These are phyloP conservation scores for Malacoraja senta DNA, from an alignment of 2,797 vertebrate species.

Conservation along the genomic window DNA sequence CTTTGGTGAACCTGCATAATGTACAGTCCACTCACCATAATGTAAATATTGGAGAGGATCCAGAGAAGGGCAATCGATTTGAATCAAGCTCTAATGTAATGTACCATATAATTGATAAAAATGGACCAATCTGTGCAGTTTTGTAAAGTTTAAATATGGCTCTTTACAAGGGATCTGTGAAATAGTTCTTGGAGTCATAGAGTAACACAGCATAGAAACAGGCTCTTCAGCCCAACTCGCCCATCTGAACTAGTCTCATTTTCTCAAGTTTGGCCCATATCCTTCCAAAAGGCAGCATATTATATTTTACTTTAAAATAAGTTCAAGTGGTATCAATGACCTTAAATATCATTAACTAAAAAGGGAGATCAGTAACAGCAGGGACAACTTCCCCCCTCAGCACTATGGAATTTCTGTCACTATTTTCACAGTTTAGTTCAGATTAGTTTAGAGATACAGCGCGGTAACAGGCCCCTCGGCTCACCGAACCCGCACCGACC, in stretches of 20 bases:
- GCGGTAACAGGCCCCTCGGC: too few species aligned
- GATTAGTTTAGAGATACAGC: too few species aligned
- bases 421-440: not conserved
- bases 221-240: too few species aligned
- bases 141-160: not conserved
- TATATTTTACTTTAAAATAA: not conserved
- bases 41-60: not conserved
- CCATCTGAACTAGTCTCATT: too few species aligned
- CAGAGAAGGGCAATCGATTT: not conserved
- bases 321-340: not conserved
- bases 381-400: not conserved
- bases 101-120: not conserved
- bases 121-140: not conserved
- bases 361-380: not conserved
- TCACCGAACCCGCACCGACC: too few species aligned
- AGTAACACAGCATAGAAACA: too few species aligned
- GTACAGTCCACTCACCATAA: not conserved
- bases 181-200: too few species aligned
- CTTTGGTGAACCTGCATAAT: not conserved
- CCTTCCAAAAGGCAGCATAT: too few species aligned
- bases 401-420: not conserved
- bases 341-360: not conserved
- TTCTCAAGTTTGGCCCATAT: too few species aligned
- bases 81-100: not conserved
- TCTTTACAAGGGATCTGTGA: not conserved